A percentile compares a stretch with the other conserved stretches of the same genome.
Evolutionary conservation across 2,797 vertebrate genomes (phyloP).

Genomic region (Spinibarbus caldwelli): DNA sequence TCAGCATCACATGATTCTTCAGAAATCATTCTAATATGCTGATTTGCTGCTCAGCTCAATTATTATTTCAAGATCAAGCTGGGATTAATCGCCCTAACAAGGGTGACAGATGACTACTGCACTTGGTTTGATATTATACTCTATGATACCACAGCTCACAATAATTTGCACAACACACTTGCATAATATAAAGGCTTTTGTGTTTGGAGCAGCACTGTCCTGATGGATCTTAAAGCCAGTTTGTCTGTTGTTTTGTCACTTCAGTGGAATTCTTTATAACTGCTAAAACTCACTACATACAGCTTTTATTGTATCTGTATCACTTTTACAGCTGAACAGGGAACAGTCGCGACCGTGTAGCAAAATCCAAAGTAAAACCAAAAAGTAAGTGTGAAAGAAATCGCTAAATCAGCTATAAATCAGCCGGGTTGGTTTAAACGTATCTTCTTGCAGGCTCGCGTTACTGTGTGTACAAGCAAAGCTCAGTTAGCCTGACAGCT

Average conservation of each 20-base stretch:
- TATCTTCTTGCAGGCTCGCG: background rate
- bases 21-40: background rate
- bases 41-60: background rate
- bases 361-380: background rate
- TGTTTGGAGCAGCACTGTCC: background rate
- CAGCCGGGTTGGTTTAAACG: background rate
- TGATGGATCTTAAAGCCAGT: background rate
- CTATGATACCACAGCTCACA: background rate
- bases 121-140: background rate
- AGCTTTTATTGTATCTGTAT: background rate
- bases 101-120: background rate
- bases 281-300: background rate
- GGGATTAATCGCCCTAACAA: background rate
- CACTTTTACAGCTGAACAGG: background rate
- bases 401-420: too few species aligned
- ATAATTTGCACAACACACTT: background rate
- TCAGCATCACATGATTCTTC: background rate
- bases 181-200: background rate
- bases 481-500: conserved; percentile 40
- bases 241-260: background rate
- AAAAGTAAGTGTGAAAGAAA: background rate
- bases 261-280: background rate
- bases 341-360: background rate
- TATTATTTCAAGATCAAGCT: background rate
- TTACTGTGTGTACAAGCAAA: background rate